Conservation (phyloP, 1,140 invertebrate genomes). For the Argopecten irradians region DNA sequence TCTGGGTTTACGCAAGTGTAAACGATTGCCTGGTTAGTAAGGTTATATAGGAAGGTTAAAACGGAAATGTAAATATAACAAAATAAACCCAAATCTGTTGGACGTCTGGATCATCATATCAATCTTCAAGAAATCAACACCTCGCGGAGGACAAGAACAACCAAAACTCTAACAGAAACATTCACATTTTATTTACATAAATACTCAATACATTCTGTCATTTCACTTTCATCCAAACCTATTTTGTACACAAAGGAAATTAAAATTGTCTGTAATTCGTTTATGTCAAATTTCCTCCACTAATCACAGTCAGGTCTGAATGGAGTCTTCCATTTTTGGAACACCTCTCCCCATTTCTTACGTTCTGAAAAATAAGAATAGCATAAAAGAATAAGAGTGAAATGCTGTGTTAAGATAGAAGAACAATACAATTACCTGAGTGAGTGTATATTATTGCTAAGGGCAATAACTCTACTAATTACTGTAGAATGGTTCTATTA, state of each 20-base stretch:
- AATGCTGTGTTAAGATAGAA: neutral
- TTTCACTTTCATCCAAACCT: neutral
- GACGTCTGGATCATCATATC: too few species aligned
- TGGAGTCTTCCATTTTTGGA: constrained; percentile 52
- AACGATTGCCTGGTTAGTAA: too few species aligned
- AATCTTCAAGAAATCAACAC: too few species aligned
- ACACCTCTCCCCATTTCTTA: constrained; percentile 59
- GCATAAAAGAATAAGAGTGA: neutral
- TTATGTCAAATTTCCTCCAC: neutral
- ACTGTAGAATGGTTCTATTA: too few species aligned
- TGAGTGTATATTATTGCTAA: too few species aligned
- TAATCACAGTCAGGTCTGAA: neutral
- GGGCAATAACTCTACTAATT: too few species aligned
- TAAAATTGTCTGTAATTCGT: neutral
- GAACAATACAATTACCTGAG: too few species aligned
- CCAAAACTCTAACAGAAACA: neutral
- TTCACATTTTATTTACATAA: neutral
- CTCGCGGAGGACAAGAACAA: too few species aligned
- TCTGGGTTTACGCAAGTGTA: too few species aligned
- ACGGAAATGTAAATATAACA: too few species aligned
- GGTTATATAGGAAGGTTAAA: too few species aligned
- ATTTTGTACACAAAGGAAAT: neutral
- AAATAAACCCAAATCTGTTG: too few species aligned
- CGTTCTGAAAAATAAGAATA: constrained; percentile 53
- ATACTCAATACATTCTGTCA: neutral